phyloP scores from a whole-genome alignment of 2,888 invertebrate species.

The Junonia oenone region DNA sequence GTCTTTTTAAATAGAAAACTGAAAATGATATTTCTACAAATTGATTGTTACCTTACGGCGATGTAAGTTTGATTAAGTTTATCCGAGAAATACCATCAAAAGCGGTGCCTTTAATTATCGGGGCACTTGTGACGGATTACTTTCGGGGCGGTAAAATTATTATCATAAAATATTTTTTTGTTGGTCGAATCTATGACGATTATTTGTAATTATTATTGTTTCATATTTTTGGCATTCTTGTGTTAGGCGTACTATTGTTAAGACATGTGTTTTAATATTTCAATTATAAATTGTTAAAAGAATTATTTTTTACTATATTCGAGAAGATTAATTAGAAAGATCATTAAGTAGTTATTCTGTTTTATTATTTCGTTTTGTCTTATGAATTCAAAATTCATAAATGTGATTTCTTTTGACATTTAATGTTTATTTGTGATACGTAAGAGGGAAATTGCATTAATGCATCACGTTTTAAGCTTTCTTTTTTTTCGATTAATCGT shows the following conservation, averaged over 20 bases:
- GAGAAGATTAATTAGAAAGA: conserved; percentile 37
- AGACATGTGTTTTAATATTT: conserved; percentile 39
- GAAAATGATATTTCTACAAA: neutral
- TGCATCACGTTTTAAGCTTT: conserved; percentile 68
- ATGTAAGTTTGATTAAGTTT: neutral
- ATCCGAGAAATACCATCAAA: neutral
- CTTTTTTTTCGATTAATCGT: conserved; percentile 45
- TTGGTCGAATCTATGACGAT: conserved; percentile 19
- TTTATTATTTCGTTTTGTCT: conserved; percentile 62
- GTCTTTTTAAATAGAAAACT: neutral
- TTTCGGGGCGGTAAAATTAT: neutral
- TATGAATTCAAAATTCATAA: conserved; percentile 80
- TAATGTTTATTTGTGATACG: conserved; percentile 79
- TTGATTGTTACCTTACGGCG: neutral
- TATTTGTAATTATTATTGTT: conserved; percentile 22
- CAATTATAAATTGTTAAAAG: conserved; percentile 43
- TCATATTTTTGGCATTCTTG: conserved; percentile 33
- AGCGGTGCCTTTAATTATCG: neutral
- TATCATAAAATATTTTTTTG: conserved; percentile 1
- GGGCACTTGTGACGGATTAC: neutral
- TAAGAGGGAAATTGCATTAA: conserved; percentile 72
- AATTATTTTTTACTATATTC: conserved; percentile 39
- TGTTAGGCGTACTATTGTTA: conserved; percentile 36
- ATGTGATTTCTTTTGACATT: conserved; percentile 80
- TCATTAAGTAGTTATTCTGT: conserved; percentile 52